A percentile compares a stretch with the other conserved stretches of the same genome.
Conservation (phyloP, 2,888 invertebrate species). For the Clistopyga incitator region DNA sequence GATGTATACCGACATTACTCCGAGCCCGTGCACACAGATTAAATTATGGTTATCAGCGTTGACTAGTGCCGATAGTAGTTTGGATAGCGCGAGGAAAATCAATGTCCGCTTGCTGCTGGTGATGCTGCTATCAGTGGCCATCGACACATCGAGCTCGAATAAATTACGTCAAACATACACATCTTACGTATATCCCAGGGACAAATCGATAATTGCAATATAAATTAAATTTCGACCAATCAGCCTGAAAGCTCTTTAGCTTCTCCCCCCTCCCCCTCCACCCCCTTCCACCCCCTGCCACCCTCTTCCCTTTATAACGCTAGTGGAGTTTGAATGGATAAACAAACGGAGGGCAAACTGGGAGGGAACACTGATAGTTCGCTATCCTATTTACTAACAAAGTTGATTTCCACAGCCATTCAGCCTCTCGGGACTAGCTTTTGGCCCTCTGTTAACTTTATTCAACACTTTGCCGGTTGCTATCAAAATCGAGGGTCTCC, state of each 20-base stretch:
- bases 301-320: constrained; percentile 26
- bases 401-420: constrained; percentile 55
- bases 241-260: constrained; percentile 51
- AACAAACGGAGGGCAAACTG: constrained; percentile 53
- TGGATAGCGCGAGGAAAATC: constrained; percentile 51
- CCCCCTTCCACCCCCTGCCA: too few relatives aligned
- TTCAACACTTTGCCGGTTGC: constrained; percentile 59
- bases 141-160: constrained; percentile 29
- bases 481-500: constrained; percentile 51
- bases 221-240: constrained; percentile 67
- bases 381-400: constrained; percentile 63
- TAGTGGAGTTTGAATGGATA: constrained; percentile 52
- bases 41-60: constrained; percentile 55
- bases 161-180: constrained; percentile 48
- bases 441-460: constrained; percentile 60
- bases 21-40: constrained; percentile 41
- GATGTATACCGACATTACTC: constrained; percentile 10
- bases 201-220: constrained; percentile 67
- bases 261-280: background rate
- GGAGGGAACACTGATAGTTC: constrained; percentile 48
- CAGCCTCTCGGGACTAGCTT: constrained; percentile 18
- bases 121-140: constrained; percentile 17
- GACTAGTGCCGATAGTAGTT: constrained; percentile 50
- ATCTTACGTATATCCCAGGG: constrained; percentile 44
- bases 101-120: constrained; percentile 37